Percentiles rank a stretch among this genome's conserved stretches.
Evolutionary conservation across 1,140 invertebrate species (phyloP).

Genomic region (Drosophila ohnishii): DNA sequence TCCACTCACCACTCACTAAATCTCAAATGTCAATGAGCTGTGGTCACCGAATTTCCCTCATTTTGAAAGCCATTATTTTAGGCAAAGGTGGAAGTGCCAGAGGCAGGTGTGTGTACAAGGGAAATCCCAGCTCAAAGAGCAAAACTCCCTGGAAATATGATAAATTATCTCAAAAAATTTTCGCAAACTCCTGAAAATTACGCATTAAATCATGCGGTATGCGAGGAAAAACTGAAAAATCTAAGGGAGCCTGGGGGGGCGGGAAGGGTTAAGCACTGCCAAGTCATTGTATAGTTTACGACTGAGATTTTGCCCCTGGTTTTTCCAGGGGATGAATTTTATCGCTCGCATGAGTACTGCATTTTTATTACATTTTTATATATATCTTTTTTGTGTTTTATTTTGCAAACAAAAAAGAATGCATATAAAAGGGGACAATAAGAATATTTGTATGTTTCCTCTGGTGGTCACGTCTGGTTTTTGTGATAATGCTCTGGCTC

Average conservation of each 20-base stretch:
- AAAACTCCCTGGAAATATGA: conserved; percentile 58
- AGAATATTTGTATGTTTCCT: conserved; percentile 38
- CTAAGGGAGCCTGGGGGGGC: not conserved
- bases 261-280: conserved; percentile 48
- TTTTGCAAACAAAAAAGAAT: conserved; percentile 19
- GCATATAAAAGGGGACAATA: conserved; percentile 13
- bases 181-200: conserved; percentile 76
- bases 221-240: conserved; percentile 17
- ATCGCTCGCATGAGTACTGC: conserved; percentile 71
- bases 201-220: conserved; percentile 78
- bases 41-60: conserved; percentile 66
- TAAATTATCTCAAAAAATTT: conserved; percentile 75
- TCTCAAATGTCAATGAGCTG: conserved; percentile 73
- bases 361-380: conserved; percentile 73
- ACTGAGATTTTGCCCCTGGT: conserved; percentile 49
- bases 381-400: conserved; percentile 36
- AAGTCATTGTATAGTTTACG: conserved; percentile 76
- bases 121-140: conserved; percentile 24
- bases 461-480: conserved; percentile 63
- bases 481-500: conserved; percentile 37
- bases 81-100: conserved; percentile 42
- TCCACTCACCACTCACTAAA: conserved; percentile 62
- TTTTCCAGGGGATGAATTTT: conserved; percentile 33
- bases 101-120: conserved; percentile 57
- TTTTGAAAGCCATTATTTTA: conserved; percentile 54